Evolutionary conservation across 2,797 vertebrate species (phyloP).

Genomic region (Aldrovandia affinis): DNA sequence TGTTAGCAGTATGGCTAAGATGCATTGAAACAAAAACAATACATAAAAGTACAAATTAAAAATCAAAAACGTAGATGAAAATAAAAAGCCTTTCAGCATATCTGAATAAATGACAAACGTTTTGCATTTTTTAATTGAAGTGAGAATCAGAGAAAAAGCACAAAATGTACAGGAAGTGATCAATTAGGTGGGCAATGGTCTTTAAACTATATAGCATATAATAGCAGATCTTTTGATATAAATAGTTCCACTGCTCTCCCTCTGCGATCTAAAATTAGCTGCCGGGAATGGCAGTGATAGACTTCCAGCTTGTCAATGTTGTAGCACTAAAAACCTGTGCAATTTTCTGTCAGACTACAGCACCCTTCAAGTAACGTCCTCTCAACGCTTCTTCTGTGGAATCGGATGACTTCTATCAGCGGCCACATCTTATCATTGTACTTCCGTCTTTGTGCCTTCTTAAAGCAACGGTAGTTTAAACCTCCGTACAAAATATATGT

Average conservation of each 20-base stretch:
- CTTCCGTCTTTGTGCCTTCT: not conserved
- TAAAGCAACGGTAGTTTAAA: constrained; percentile 18
- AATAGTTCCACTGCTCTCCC: constrained; percentile 12
- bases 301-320: constrained; percentile 3
- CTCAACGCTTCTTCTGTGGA: not conserved
- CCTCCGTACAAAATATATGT: not conserved
- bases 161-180: not conserved
- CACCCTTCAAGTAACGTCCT: constrained; percentile 3
- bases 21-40: no score
- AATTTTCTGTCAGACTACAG: constrained; percentile 23
- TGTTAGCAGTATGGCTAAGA: not conserved
- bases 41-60: no score
- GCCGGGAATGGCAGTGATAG: not conserved
- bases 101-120: no score
- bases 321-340: not conserved
- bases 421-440: not conserved
- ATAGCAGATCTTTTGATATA: not conserved
- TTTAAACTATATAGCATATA: not conserved
- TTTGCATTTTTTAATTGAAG: not conserved
- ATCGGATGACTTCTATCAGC: not conserved
- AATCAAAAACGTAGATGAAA: no score
- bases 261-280: constrained; percentile 24
- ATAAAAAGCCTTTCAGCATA: no score
- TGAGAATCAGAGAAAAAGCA: not conserved
- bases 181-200: not conserved